These are phyloP conservation scores for Psilopogon haemacephalus DNA, from an alignment of 2,113 vertebrate species.

Conservation along the genomic window DNA sequence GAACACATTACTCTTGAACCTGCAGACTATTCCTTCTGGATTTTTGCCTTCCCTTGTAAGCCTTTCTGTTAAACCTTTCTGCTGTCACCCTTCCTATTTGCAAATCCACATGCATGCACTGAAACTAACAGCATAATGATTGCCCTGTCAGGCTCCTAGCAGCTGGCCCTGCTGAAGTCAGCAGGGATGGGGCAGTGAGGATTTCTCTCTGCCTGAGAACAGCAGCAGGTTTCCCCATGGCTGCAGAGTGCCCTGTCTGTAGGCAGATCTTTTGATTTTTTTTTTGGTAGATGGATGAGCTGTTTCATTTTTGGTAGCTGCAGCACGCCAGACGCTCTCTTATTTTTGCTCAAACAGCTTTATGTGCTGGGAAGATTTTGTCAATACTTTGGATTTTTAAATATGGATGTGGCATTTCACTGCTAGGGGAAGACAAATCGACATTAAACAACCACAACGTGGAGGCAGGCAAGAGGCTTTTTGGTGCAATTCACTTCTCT, in stretches of 20 bases:
- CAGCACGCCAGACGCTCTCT: background rate
- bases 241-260: background rate
- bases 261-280: constrained; percentile 32
- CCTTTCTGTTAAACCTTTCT: background rate
- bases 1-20: background rate
- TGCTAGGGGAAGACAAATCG: background rate
- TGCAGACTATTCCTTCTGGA: background rate
- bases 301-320: background rate
- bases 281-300: background rate
- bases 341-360: constrained; percentile 38
- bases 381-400: constrained; percentile 30
- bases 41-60: background rate
- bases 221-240: background rate
- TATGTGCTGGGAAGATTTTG: background rate
- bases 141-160: background rate
- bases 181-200: background rate
- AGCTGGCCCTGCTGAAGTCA: background rate
- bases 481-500: background rate
- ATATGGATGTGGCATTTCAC: constrained; percentile 16
- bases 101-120: background rate
- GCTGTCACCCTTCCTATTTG: background rate
- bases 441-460: constrained; percentile 6
- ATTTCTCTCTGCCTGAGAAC: background rate
- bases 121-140: constrained; percentile 1
- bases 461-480: background rate